A percentile compares a stretch with the other conserved stretches of the same genome.
Evolutionary conservation across 2,888 invertebrate genomes (phyloP).

Genomic region (Leptopterna dolabrata): DNA sequence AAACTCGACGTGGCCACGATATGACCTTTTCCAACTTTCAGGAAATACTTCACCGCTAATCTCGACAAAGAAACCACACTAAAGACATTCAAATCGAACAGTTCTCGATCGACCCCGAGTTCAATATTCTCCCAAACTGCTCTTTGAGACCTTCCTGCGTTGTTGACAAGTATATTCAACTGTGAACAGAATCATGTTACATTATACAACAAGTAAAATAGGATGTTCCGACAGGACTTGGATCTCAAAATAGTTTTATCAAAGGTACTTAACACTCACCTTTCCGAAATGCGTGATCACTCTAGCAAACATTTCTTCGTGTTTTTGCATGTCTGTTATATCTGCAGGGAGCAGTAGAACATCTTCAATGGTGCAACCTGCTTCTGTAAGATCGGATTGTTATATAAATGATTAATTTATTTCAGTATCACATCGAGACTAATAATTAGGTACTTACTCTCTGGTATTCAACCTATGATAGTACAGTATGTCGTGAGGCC

Average conservation of each 20-base stretch:
- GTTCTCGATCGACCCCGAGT: constrained; percentile 76
- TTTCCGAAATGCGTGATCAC: constrained; percentile 77
- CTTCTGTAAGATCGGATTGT: constrained; percentile 46
- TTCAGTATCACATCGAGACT: no score
- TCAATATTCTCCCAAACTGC: constrained; percentile 79
- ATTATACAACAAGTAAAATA: no score
- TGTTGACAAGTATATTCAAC: constrained; percentile 82
- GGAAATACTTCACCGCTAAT: constrained; percentile 76
- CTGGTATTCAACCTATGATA: no score
- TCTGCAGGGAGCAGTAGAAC: constrained; percentile 78
- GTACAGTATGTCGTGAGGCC: no score
- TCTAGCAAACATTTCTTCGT: constrained; percentile 72
- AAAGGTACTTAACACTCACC: no score
- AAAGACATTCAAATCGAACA: constrained; percentile 84
- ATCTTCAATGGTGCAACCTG: constrained; percentile 71
- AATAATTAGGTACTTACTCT: no score
- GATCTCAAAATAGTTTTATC: no score
- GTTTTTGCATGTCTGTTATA: constrained; percentile 72
- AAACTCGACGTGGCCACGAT: constrained; percentile 80
- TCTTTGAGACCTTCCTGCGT: constrained; percentile 84
- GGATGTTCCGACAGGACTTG: no score
- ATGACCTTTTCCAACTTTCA: constrained; percentile 72
- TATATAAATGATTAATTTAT: no score
- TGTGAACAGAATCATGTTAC: constrained; percentile 63
- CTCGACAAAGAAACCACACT: constrained; percentile 78